Base-by-base conservation (phyloP, 2,113 vertebrate genomes). In the Odontophorus gujanensis region DNA sequence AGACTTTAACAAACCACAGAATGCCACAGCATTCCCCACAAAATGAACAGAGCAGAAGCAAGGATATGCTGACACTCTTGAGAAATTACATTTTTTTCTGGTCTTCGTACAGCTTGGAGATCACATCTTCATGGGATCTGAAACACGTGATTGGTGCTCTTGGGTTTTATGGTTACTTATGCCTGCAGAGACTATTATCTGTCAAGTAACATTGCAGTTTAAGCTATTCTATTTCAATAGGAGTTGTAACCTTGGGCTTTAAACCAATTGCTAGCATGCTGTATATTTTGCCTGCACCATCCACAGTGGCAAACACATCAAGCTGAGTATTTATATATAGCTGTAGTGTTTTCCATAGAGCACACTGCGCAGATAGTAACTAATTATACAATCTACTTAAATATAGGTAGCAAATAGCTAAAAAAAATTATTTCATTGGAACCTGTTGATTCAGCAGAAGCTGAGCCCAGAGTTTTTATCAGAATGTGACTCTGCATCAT, bases 221-320 rank as follows among this genome's bases (percentile, higher is more conserved):
- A 94, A 95, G 71, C 63, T 91, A 81, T 92, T 92, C 47, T 93
- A 26, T 92, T 95, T 92, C 92, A 93, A 77, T 82, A 84, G 81
- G 93, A 90, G 71, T 92, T 92, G 81, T 67, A 96, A 38, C 76
- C 73, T 96, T 94, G 69, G 76, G 94, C 86, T 95, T 95, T 95
- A 95, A 94, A 95, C 72, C 51, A 68, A 58, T 82, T 86, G 42
- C 81, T 93, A 87, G 12, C 42, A 59, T n/a, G 28, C 81, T 71
- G 48, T 86, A n/a, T 96, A 80, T 90, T 94, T 73, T 94, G 36
- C 63, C 79, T 83, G 57, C 43, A 81, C 57, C 74, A 87, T 87
- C 47, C 67, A n/a, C 42, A 58, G 45, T 32, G 47, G 72, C 38
- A 87, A 90, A 38, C 36, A 55, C 58, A 43, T 45, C 81, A n/a